These are phyloP conservation scores for Eupithecia exiguata DNA, from an alignment of 2,888 invertebrate species.

Conservation along the genomic window DNA sequence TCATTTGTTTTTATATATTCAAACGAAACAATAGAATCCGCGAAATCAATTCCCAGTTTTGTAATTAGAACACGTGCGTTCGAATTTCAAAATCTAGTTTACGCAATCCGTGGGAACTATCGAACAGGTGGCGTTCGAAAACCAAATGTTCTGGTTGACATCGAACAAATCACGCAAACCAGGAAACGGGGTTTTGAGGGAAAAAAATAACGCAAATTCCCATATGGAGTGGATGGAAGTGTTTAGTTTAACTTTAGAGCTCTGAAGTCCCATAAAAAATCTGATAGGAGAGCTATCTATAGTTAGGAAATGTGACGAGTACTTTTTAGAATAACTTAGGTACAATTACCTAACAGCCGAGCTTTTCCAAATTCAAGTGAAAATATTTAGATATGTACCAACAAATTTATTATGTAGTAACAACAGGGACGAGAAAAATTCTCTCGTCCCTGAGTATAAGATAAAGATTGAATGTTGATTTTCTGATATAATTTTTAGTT, in stretches of 20 bases:
- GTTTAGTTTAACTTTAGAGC: not conserved
- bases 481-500: too few species aligned
- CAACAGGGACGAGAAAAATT: too few species aligned
- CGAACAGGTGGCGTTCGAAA: slow-evolving; percentile 70
- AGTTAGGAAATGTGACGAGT: not conserved
- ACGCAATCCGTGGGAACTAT: slow-evolving; percentile 67
- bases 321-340: too few species aligned
- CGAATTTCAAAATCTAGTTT: slow-evolving; percentile 44
- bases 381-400: too few species aligned
- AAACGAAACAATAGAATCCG: slow-evolving; percentile 46
- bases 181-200: slow-evolving; percentile 59
- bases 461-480: too few species aligned
- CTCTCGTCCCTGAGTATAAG: too few species aligned
- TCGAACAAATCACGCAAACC: slow-evolving; percentile 70
- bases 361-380: too few species aligned
- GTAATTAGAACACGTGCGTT: slow-evolving; percentile 62
- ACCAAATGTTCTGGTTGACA: slow-evolving; percentile 68
- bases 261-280: not conserved
- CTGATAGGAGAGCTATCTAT: not conserved
- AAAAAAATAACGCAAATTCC: slow-evolving; percentile 49
- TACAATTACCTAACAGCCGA: not conserved
- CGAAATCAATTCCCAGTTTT: slow-evolving; percentile 50
- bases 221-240: slow-evolving; percentile 31
- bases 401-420: too few species aligned
- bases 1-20: slow-evolving; percentile 23